These are phyloP conservation scores for Drosophila ohnishii DNA, from an alignment of 1,140 invertebrate genomes.

Conservation along the genomic window DNA sequence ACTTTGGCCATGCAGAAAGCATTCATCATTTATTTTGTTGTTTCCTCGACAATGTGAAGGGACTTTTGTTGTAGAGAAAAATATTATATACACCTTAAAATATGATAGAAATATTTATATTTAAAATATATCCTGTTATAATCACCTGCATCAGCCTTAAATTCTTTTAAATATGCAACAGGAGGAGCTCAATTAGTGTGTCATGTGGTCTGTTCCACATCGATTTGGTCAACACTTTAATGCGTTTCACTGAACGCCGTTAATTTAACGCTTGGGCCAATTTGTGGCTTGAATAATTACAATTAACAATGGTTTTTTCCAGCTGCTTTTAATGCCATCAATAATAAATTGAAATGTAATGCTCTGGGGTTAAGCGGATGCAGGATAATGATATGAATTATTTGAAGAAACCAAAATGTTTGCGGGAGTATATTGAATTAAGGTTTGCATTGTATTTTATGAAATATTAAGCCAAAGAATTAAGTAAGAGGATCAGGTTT, in stretches of 20 bases:
- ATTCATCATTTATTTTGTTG: slow-evolving; percentile 34
- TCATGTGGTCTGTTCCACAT: slow-evolving; percentile 22
- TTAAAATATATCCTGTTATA: background rate
- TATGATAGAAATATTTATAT: background rate
- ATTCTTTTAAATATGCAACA: slow-evolving; percentile 19
- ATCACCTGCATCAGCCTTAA: background rate
- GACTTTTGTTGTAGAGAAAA: slow-evolving; percentile 13
- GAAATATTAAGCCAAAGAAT: background rate
- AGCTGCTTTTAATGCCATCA: background rate
- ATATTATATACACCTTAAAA: background rate
- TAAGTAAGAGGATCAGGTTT: too few species aligned
- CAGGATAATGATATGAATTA: background rate
- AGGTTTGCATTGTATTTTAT: background rate
- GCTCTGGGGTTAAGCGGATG: background rate
- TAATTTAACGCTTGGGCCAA: slow-evolving; percentile 36
- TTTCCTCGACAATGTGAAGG: slow-evolving; percentile 9
- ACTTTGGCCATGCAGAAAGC: slow-evolving; percentile 27
- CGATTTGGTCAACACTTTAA: slow-evolving; percentile 28
- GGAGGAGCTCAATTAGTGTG: slow-evolving; percentile 15
- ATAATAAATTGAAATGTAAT: slow-evolving; percentile 29
- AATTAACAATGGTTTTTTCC: slow-evolving; percentile 33
- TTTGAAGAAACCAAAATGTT: background rate
- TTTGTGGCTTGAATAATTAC: slow-evolving; percentile 44
- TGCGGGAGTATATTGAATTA: background rate
- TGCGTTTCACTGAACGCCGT: slow-evolving; percentile 12